These are phyloP conservation scores for Psittacara wagleri DNA, from an alignment of 2,113 vertebrate genomes.

Conservation along the genomic window DNA sequence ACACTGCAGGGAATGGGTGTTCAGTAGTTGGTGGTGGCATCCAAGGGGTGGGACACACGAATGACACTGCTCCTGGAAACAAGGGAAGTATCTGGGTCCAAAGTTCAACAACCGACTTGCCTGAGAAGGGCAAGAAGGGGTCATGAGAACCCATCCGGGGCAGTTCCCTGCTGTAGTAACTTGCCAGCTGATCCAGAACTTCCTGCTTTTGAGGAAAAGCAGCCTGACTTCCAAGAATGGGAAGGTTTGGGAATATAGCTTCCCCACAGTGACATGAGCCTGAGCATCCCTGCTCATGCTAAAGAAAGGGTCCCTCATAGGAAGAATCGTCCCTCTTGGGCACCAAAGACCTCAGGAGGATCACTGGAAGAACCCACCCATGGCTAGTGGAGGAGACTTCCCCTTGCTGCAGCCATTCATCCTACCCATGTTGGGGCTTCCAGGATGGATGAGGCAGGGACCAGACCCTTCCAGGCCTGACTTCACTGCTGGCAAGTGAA, in stretches of 20 bases:
- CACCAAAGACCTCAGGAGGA: not conserved
- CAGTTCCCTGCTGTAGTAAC: not conserved
- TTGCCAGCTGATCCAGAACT: not conserved
- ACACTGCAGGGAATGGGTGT: no score
- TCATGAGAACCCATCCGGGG: not conserved
- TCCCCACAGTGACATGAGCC: not conserved
- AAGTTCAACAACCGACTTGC: not conserved
- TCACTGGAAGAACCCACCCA: not conserved
- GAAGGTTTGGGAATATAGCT: not conserved
- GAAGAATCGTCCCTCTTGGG: not conserved
- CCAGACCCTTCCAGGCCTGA: not conserved
- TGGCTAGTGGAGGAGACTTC: rapidly evolving
- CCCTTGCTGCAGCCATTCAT: not conserved
- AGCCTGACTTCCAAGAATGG: rapidly evolving
- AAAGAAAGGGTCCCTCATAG: not conserved
- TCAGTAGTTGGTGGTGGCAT: not conserved
- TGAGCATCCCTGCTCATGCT: not conserved
- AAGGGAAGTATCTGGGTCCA: not conserved
- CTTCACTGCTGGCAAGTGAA: not conserved
- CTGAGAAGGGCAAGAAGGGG: not conserved
- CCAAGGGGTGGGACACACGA: rapidly evolving
- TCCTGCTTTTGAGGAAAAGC: not conserved
- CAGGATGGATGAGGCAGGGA: not conserved
- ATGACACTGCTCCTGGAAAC: not conserved
- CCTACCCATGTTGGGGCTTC: rapidly evolving